Conservation (phyloP, 2,113 vertebrate species). For the Penelope pileata region DNA sequence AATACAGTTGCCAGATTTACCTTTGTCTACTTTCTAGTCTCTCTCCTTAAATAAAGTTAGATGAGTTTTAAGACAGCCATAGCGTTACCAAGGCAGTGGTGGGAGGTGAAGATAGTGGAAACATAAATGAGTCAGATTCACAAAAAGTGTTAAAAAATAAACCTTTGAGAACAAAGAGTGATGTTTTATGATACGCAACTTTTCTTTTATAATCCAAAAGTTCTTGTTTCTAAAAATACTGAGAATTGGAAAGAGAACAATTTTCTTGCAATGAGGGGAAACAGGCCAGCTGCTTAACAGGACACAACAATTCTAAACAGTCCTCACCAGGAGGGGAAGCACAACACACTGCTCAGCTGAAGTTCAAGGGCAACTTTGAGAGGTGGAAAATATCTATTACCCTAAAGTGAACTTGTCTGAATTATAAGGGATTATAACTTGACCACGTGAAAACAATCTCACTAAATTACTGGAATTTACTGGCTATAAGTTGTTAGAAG, state of each 20-base stretch:
- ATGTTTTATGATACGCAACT: background rate
- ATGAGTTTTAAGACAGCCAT: background rate
- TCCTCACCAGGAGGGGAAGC: slow-evolving; percentile 51
- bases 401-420: background rate
- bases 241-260: slow-evolving; percentile 46
- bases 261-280: slow-evolving; percentile 57
- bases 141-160: background rate
- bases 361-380: slow-evolving; percentile 59
- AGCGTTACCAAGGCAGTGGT: background rate
- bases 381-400: slow-evolving; percentile 23
- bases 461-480: background rate
- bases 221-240: slow-evolving; percentile 55
- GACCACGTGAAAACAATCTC: background rate
- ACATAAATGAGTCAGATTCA: background rate
- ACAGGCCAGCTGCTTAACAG: slow-evolving; percentile 56
- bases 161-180: background rate
- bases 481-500: background rate
- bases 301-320: slow-evolving; percentile 61
- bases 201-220: slow-evolving; percentile 14
- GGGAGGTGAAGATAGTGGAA: background rate
- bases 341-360: slow-evolving; percentile 15
- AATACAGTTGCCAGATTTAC: background rate
- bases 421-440: background rate
- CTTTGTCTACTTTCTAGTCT: background rate
- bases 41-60: background rate